Evolutionary conservation across 2,113 vertebrate species (phyloP), one percentile per base, ranked within the genome.

Genomic region (Acrocephalus kingi): DNA sequence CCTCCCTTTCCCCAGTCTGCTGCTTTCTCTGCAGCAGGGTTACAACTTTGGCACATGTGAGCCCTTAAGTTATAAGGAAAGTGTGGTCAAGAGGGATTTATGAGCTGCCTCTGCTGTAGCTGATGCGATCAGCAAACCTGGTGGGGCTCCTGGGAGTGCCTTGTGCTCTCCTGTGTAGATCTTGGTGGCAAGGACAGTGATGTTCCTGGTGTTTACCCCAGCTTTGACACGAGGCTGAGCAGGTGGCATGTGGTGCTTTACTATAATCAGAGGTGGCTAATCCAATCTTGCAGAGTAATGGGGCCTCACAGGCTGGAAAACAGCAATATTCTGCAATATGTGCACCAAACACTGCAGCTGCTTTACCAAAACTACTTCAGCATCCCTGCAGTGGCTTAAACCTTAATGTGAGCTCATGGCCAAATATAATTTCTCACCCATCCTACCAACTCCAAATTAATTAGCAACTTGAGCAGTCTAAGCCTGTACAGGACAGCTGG

Each of bases 41-140:
- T 75, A 31, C 16, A 41, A 3, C 9, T 6, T 46, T 46, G 31
- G 39, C 22, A 31, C 0, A 0, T 2, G 10, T 7, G 17, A 56
- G 63, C 35, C 49, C 79, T 28, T 49, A 23, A 45, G 54, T 33
- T 33, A 5, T 4, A 10, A 87, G 31, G 24, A 7, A 11, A 54
- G 11, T 7, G 22, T 66, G 46, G 28, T 28, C 28, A 17, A 35
- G 43, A 20, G 19, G 48, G 46, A 19, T 22, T 43, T 49, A 4
- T 6, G 48, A 77, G 51, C 35, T 58, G 6, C 20, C 27, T 61
- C 8, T 43, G 81, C 77, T 81, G 51, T 39, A 20, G 51, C 4
- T 16, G 8, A 25, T 64, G 37, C 33, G 55, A 39, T 41, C 43
- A 2, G 15, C 24, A 41, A 33, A 43, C 23, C 2, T 15, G 22